Evolutionary conservation across 2,113 vertebrate species (phyloP), one percentile per base, ranked within the genome.

Genomic region (Rhinoptilus africanus): DNA sequence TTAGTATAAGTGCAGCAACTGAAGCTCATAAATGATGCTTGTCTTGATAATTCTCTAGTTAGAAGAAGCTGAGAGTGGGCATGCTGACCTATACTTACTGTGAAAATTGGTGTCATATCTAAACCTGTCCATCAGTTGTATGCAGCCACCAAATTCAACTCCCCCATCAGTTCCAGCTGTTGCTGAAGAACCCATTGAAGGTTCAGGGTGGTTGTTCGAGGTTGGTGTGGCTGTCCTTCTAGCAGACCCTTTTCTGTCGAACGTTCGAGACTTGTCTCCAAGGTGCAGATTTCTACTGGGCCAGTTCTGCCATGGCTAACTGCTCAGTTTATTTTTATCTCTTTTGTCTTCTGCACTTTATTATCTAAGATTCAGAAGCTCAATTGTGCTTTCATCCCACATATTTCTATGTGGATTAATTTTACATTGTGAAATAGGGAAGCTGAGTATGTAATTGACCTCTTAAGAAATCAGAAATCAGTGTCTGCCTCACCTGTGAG

Each of bases 311-410:
- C 12, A 11, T 56, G n/a, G 16, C 23, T 66, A 9, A 21, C 15
- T 86, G n/a, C 48, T 80, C 10, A 22, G n/a, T 72, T 66, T 66
- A 37, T 76, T 32, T 77, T 59, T 50, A 18, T 88, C 9, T 73
- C 0, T 59, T 39, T 79, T 84, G 8, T 59, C 14, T 43, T 23
- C 7, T 21, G 21, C 0, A 0, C 21, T 45, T 67, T 27, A 20
- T 50, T 89, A 16, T 32, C 28, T 68, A 30, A 48, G 43, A 73
- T 69, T 66, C 8, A 66, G 69, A 78, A 92, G 17, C 4, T 45
- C 32, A 93, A 27, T 62, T 4, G 2, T 21, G 15, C 22, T 89
- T 87, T 81, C 85, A 48, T 94, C 15, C 8, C 1, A 8, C 7
- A 15, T 68, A 37, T 3, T 60, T 68, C 4, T 43, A 30, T 66